These are phyloP conservation scores for Aegithalos caudatus DNA, from an alignment of 2,113 vertebrate species.

Conservation along the genomic window DNA sequence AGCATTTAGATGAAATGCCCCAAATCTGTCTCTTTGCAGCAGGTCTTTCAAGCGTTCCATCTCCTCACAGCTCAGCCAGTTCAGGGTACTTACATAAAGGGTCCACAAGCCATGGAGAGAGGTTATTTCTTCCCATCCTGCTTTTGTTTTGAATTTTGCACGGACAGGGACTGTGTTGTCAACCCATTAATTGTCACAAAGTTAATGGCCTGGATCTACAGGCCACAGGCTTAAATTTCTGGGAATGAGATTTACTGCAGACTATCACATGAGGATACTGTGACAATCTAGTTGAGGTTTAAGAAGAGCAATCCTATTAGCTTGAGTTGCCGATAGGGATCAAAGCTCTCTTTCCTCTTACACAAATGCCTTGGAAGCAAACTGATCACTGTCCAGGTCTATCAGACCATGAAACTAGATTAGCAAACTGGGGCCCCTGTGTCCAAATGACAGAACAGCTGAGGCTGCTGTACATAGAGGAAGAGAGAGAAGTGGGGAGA, in stretches of 20 bases:
- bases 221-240: background rate
- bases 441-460: conserved; percentile 17
- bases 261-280: conserved; percentile 34
- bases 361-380: conserved; percentile 12
- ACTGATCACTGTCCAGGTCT: conserved; percentile 39
- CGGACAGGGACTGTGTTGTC: background rate
- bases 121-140: background rate
- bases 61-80: background rate
- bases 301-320: conserved; percentile 28
- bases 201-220: background rate
- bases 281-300: background rate
- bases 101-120: background rate
- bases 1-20: background rate
- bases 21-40: background rate
- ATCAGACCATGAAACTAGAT: conserved; percentile 54
- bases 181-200: background rate
- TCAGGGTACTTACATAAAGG: background rate
- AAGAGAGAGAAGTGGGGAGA: background rate
- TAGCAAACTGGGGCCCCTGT: conserved; percentile 21
- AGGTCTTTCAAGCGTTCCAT: background rate
- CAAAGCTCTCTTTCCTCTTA: background rate
- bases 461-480: background rate
- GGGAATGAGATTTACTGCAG: background rate
- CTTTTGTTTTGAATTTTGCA: background rate
- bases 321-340: background rate